Evolutionary conservation across 1,140 invertebrate genomes (phyloP).

Genomic region (Tetraneura akinire): DNA sequence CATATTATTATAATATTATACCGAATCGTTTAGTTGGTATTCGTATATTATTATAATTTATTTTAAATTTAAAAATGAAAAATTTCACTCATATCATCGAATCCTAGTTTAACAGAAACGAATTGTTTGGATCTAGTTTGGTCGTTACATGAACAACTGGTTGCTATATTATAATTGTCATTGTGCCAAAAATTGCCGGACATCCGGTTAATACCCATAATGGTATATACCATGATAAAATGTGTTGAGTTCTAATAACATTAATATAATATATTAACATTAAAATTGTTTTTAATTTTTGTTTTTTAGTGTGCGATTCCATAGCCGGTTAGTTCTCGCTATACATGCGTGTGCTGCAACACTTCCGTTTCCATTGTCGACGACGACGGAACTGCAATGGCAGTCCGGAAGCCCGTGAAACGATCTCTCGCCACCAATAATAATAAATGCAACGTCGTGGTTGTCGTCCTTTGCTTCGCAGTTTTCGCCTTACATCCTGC

Average conservation of each 20-base stretch:
- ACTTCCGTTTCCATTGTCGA: constrained; percentile 46
- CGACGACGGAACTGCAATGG: constrained; percentile 37
- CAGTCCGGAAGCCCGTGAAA: constrained; percentile 8
- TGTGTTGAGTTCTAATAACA: too few relatives aligned
- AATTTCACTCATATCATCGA: too few relatives aligned
- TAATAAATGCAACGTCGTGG: neutral
- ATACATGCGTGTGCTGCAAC: constrained; percentile 46
- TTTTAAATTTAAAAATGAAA: too few relatives aligned
- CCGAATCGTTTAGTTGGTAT: too few relatives aligned
- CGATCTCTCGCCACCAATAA: neutral
- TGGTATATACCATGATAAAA: too few relatives aligned
- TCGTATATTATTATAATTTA: too few relatives aligned
- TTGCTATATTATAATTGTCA: too few relatives aligned
- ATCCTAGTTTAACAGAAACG: too few relatives aligned
- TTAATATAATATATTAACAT: neutral
- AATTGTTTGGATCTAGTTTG: too few relatives aligned
- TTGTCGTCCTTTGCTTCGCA: neutral
- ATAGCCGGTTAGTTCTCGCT: constrained; percentile 44
- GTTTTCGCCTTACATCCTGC: neutral
- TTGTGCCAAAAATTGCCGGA: neutral
- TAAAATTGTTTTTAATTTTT: neutral
- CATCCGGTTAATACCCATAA: neutral
- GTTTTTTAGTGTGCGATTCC: constrained; percentile 42
- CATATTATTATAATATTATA: too few relatives aligned
- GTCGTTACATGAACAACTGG: too few relatives aligned